These are phyloP conservation scores for Drosophila sordidula DNA, from an alignment of 2,888 invertebrate genomes.

Conservation along the genomic window DNA sequence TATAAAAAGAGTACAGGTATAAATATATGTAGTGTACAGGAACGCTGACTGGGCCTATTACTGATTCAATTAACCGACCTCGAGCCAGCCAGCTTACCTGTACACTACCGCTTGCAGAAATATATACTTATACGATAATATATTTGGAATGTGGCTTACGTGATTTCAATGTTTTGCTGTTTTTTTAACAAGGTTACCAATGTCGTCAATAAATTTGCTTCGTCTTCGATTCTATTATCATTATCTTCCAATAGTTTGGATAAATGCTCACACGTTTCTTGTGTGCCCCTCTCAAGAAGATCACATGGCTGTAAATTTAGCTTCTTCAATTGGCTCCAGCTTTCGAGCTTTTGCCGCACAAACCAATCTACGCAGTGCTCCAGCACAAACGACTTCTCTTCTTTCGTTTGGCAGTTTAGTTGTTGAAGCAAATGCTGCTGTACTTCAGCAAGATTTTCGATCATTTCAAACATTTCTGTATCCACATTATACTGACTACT, in stretches of 20 bases:
- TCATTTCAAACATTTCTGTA: constrained; percentile 8
- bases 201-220: constrained; percentile 35
- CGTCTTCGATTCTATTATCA: constrained; percentile 30
- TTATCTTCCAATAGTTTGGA: constrained; percentile 8
- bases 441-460: constrained; percentile 3
- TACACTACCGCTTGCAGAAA: background rate
- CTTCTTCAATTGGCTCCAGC: constrained; percentile 48
- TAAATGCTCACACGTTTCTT: constrained; percentile 40
- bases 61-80: no score
- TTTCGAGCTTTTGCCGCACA: constrained; percentile 18
- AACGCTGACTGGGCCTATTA: no score
- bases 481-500: constrained; percentile 45
- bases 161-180: background rate
- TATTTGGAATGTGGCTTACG: constrained; percentile 35
- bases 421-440: constrained; percentile 39
- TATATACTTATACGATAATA: background rate
- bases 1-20: no score
- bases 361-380: constrained; percentile 61
- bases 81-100: no score
- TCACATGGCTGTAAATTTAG: constrained; percentile 43
- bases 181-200: constrained; percentile 27
- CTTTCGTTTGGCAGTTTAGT: constrained; percentile 46
- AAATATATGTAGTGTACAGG: background rate
- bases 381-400: constrained; percentile 55
- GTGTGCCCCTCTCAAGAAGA: constrained; percentile 62